Conservation (phyloP, 2,797 vertebrate genomes). For the Hypotaenidia philippensis region DNA sequence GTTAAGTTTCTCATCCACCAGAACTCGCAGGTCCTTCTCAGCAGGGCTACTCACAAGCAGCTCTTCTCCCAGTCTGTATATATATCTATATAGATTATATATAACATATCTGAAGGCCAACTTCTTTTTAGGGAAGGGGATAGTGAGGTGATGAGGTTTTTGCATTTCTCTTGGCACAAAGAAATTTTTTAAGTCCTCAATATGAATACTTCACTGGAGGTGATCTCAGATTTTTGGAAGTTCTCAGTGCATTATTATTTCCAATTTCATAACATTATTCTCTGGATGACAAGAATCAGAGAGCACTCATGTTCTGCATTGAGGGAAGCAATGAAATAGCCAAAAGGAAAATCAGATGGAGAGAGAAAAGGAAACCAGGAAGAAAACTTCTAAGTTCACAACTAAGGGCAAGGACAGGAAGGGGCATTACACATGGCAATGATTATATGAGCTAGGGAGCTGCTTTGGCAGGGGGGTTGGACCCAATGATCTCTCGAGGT, state of each 20-base stretch:
- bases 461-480: no score
- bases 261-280: neutral
- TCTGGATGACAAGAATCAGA: neutral
- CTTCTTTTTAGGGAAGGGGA: no score
- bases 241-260: neutral
- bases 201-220: neutral
- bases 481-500: no score
- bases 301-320: neutral
- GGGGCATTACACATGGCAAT: neutral
- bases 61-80: no score
- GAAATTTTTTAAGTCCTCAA: neutral
- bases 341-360: neutral
- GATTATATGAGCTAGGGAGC: no score
- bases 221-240: neutral
- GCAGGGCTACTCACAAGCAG: no score
- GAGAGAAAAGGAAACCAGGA: neutral
- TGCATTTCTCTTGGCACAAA: neutral
- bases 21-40: no score
- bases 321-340: neutral
- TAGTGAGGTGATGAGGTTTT: neutral
- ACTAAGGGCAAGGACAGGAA: neutral
- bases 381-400: neutral
- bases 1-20: no score
- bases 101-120: neutral
- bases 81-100: no score